Percentiles rank a stretch among this genome's conserved stretches.
Evolutionary conservation across 2,113 vertebrate genomes (phyloP).

Genomic region (Epinephelus moara): DNA sequence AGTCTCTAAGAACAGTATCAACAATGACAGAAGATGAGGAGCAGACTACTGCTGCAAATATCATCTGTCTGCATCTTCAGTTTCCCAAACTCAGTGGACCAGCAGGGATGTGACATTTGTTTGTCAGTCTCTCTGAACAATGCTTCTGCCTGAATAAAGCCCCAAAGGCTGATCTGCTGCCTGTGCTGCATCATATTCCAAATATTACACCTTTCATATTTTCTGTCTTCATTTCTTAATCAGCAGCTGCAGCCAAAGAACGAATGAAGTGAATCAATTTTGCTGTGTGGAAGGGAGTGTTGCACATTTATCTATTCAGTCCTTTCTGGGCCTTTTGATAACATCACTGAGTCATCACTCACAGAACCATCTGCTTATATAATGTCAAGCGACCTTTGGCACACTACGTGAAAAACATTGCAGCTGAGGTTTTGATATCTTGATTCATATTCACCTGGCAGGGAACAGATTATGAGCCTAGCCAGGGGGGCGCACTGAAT

Average conservation of each 20-base stretch:
- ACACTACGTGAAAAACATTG: conserved; percentile 23
- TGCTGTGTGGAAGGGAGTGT: background rate
- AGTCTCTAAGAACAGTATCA: conserved; percentile 3
- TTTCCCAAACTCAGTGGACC: background rate
- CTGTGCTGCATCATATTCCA: background rate
- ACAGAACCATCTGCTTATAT: conserved; percentile 41
- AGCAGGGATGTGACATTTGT: conserved; percentile 22
- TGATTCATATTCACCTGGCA: conserved; percentile 39
- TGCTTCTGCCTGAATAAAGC: conserved; percentile 1
- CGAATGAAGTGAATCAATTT: background rate
- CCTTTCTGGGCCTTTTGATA: conserved; percentile 20
- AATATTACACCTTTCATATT: background rate
- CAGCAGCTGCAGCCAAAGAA: background rate
- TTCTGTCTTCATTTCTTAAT: conserved; percentile 3
- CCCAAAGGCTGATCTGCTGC: conserved; percentile 4
- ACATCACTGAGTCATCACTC: conserved; percentile 42
- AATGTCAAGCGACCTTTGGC: conserved; percentile 32
- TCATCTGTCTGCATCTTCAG: conserved; percentile 18
- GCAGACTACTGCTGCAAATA: conserved; percentile 22
- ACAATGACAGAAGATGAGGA: background rate
- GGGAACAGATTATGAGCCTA: conserved; percentile 25
- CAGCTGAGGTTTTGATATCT: conserved; percentile 43
- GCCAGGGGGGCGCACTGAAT: conserved; percentile 17
- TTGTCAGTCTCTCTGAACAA: conserved; percentile 10
- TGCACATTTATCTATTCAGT: conserved; percentile 19